A percentile compares a stretch with the other conserved stretches of the same genome.
phyloP scores from a whole-genome alignment of 1,140 invertebrate genomes.

The Asobara japonica region DNA sequence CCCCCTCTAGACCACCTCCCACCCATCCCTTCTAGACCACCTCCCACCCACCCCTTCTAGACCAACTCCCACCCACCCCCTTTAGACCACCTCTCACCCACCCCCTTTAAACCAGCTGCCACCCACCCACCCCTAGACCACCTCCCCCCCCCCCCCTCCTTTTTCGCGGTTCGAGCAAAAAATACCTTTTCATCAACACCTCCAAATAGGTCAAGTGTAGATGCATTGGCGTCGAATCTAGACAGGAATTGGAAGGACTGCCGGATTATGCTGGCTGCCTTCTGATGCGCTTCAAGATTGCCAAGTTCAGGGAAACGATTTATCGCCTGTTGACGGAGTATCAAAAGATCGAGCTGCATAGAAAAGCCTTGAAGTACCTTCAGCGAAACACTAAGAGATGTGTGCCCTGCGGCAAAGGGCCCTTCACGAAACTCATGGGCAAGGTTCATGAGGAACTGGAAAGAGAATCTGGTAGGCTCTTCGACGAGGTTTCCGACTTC shows the following conservation, averaged over 20 bases:
- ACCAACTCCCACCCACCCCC: too few species aligned
- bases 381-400: conserved; percentile 69
- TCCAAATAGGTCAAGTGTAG: conserved; percentile 50
- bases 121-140: too few species aligned
- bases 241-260: conserved; percentile 57
- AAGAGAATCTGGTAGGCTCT: conserved; percentile 39
- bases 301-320: conserved; percentile 68
- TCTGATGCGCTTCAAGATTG: conserved; percentile 69
- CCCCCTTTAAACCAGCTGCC: too few species aligned
- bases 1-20: too few species aligned
- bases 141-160: too few species aligned
- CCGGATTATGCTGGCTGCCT: conserved; percentile 71
- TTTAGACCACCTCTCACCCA: too few species aligned
- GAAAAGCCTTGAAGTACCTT: conserved; percentile 68
- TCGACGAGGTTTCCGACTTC: conserved; percentile 30
- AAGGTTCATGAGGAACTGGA: conserved; percentile 32
- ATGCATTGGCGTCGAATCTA: conserved; percentile 45
- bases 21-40: too few species aligned
- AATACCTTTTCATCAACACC: too few species aligned
- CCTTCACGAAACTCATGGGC: conserved; percentile 66
- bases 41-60: too few species aligned
- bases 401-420: conserved; percentile 65
- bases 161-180: too few species aligned
- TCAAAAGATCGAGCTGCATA: conserved; percentile 73
- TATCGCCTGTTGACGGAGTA: conserved; percentile 71